Conservation (phyloP, 2,797 vertebrate species). For the Lagodon rhomboides region DNA sequence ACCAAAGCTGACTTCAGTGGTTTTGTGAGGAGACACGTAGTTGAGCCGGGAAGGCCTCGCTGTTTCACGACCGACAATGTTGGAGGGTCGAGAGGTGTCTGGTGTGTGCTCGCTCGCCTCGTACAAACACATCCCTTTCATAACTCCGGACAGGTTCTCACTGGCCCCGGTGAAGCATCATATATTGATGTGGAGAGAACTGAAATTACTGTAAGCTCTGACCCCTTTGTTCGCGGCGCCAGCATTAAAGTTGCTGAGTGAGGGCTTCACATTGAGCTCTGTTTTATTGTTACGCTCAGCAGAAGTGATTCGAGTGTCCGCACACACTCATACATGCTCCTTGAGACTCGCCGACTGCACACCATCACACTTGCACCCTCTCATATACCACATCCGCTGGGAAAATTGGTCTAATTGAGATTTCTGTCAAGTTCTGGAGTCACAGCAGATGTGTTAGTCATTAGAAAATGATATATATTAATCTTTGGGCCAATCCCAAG, state of each 20-base stretch:
- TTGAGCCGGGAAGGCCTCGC: slow-evolving; percentile 33
- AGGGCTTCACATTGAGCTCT: slow-evolving; percentile 73
- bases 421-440: slow-evolving; percentile 7
- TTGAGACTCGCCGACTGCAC: not conserved
- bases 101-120: slow-evolving; percentile 35
- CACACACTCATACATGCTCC: slow-evolving; percentile 22
- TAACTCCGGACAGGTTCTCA: slow-evolving; percentile 62
- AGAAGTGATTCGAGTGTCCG: slow-evolving; percentile 55
- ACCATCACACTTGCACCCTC: slow-evolving; percentile 7
- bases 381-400: not conserved
- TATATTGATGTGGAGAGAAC: slow-evolving; percentile 76
- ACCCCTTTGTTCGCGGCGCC: slow-evolving; percentile 75
- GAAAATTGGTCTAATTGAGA: slow-evolving; percentile 2
- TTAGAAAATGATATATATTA: not conserved
- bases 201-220: slow-evolving; percentile 77
- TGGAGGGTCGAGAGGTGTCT: slow-evolving; percentile 52
- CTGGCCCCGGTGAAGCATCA: slow-evolving; percentile 62
- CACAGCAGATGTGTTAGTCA: slow-evolving; percentile 6
- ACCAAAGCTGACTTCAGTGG: slow-evolving; percentile 73
- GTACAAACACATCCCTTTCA: slow-evolving; percentile 57
- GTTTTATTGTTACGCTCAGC: slow-evolving; percentile 77
- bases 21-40: slow-evolving; percentile 62
- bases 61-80: slow-evolving; percentile 20
- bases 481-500: too few relatives aligned
- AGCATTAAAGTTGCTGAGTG: slow-evolving; percentile 83